These are phyloP conservation scores for Argynnis bischoffii DNA, from an alignment of 2,888 invertebrate genomes.

Conservation along the genomic window DNA sequence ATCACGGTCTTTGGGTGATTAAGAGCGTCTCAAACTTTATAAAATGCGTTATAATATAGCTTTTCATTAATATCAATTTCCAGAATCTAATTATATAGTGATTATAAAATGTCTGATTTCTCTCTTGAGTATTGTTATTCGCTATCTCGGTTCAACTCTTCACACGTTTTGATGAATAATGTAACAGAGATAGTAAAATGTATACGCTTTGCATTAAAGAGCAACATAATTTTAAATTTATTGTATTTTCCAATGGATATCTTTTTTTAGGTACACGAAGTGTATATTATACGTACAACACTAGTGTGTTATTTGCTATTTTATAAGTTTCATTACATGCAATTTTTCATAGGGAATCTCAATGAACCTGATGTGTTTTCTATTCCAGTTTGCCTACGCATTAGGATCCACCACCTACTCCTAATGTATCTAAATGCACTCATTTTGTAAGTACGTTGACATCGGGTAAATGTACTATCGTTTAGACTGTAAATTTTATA, in stretches of 20 bases:
- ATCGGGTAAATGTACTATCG: neutral
- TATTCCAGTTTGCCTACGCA: constrained; percentile 66
- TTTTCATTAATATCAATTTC: too few relatives aligned
- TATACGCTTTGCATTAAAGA: constrained; percentile 44
- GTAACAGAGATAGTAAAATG: constrained; percentile 45
- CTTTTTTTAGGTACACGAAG: too few relatives aligned
- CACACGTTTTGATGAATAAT: constrained; percentile 47
- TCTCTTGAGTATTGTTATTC: neutral
- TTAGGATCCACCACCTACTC: constrained; percentile 44
- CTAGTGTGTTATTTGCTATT: too few relatives aligned
- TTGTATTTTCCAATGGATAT: constrained; percentile 14
- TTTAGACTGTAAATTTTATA: neutral
- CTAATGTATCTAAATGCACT: constrained; percentile 40
- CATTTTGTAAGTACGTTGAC: constrained; percentile 26
- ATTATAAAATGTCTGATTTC: too few relatives aligned
- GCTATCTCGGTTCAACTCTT: constrained; percentile 32
- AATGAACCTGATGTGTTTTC: constrained; percentile 43
- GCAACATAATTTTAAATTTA: neutral
- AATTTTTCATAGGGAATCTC: constrained; percentile 35
- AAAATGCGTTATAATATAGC: neutral
- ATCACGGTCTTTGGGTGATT: constrained; percentile 25
- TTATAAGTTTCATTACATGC: too few relatives aligned
- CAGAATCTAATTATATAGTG: too few relatives aligned
- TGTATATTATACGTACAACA: too few relatives aligned
- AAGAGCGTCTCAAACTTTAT: constrained; percentile 1